A percentile compares a stretch with the other conserved stretches of the same genome.
phyloP scores from a whole-genome alignment of 2,888 invertebrate genomes.

The Oscheius sp. region DNA sequence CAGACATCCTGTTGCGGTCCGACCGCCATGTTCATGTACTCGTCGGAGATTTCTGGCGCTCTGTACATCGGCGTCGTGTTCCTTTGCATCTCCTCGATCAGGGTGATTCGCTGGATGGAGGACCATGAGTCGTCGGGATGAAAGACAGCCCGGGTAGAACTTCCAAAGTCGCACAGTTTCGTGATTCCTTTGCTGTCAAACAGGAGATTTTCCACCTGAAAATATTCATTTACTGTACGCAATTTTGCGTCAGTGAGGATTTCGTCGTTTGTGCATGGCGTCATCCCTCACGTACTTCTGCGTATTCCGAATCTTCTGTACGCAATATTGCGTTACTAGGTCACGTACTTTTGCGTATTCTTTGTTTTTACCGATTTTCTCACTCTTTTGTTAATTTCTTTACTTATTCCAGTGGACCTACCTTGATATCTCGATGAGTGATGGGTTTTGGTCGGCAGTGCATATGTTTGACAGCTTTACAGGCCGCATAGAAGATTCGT shows the following conservation, averaged over 20 bases:
- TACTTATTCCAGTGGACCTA: slow-evolving; percentile 72
- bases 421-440: slow-evolving; percentile 93
- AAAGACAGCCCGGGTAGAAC: slow-evolving; percentile 85
- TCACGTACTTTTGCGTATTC: too few species aligned
- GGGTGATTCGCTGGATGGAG: slow-evolving; percentile 87
- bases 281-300: too few species aligned
- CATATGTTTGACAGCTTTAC: slow-evolving; percentile 91
- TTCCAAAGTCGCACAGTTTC: slow-evolving; percentile 97
- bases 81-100: slow-evolving; percentile 87
- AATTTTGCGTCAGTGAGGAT: too few species aligned
- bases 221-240: too few species aligned
- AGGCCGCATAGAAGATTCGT: slow-evolving; percentile 90
- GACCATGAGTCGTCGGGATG: slow-evolving; percentile 90
- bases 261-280: too few species aligned
- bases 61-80: slow-evolving; percentile 85
- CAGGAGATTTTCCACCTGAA: slow-evolving; percentile 87
- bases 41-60: slow-evolving; percentile 97
- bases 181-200: slow-evolving; percentile 86
- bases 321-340: too few species aligned
- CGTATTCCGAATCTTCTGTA: too few species aligned
- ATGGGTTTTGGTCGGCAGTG: slow-evolving; percentile 90
- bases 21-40: slow-evolving; percentile 94
- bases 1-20: slow-evolving; percentile 92
- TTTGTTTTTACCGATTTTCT: too few species aligned
- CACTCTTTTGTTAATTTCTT: neutral